phyloP scores from a whole-genome alignment of 2,888 invertebrate species.

The Acanthosepion lycidas region DNA sequence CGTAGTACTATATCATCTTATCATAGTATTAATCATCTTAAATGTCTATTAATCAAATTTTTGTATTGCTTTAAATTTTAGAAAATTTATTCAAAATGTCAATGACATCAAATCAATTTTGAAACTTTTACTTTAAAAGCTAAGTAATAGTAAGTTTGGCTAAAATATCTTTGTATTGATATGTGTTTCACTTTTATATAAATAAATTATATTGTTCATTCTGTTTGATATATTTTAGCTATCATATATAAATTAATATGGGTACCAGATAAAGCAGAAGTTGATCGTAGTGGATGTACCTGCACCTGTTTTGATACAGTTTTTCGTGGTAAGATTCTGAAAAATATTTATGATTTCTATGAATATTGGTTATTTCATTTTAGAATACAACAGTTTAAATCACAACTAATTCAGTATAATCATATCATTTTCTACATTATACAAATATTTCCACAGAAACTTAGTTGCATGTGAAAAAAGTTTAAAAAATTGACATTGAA shows the following conservation, averaged over 20 bases:
- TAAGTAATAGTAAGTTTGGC: neutral
- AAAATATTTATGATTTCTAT: neutral
- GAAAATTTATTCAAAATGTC: neutral
- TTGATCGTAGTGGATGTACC: slow-evolving; percentile 81
- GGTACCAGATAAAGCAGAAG: slow-evolving; percentile 81
- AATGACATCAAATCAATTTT: neutral
- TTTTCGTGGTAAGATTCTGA: slow-evolving; percentile 79
- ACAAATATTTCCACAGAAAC: too few species aligned
- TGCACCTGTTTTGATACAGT: slow-evolving; percentile 87
- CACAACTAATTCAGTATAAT: too few species aligned
- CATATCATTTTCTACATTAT: too few species aligned
- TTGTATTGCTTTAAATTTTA: neutral
- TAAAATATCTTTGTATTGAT: neutral
- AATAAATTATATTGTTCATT: neutral
- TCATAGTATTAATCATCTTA: neutral
- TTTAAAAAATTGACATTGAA: too few species aligned
- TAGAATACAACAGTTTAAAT: too few species aligned
- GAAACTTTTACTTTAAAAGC: neutral
- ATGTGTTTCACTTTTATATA: neutral
- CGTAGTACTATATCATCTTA: neutral
- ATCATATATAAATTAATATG: slow-evolving; percentile 77
- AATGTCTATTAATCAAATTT: neutral
- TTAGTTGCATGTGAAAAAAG: too few species aligned
- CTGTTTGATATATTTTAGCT: slow-evolving; percentile 58
- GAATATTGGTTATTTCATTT: neutral